Evolutionary conservation across 2,797 vertebrate species (phyloP).

Genomic region (Cygnus olor): DNA sequence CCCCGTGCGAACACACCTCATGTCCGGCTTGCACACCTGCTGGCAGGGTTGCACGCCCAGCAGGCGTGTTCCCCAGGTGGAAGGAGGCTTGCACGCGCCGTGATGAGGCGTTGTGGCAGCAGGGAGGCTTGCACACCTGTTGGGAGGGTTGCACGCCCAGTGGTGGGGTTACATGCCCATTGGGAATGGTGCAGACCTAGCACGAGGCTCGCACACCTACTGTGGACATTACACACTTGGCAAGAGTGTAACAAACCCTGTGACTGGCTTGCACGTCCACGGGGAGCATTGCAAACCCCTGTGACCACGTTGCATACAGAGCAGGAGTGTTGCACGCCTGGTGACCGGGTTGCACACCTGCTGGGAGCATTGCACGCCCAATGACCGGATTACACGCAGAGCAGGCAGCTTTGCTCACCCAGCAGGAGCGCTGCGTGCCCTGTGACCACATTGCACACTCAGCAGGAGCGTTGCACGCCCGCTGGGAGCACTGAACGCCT

Average conservation of each 20-base stretch:
- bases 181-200: not conserved
- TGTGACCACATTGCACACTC: fast-evolving
- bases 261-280: no score
- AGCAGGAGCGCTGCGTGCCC: not conserved
- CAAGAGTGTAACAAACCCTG: not conserved
- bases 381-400: no score
- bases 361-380: no score
- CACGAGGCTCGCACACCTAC: fast-evolving
- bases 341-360: not conserved
- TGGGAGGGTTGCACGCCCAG: not conserved
- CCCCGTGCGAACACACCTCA: no score
- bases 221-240: fast-evolving
- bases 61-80: no score
- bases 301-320: no score
- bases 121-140: no score
- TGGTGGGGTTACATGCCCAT: no score
- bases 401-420: no score
- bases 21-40: not conserved
- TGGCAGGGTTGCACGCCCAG: not conserved
- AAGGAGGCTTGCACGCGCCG: not conserved
- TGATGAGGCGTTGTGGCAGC: not conserved
- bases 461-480: not conserved
- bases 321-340: not conserved
- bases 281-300: not conserved
- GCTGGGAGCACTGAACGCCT: no score